Conservation (phyloP, 2,888 invertebrate species). For the Leptinotarsa peninsularis region DNA sequence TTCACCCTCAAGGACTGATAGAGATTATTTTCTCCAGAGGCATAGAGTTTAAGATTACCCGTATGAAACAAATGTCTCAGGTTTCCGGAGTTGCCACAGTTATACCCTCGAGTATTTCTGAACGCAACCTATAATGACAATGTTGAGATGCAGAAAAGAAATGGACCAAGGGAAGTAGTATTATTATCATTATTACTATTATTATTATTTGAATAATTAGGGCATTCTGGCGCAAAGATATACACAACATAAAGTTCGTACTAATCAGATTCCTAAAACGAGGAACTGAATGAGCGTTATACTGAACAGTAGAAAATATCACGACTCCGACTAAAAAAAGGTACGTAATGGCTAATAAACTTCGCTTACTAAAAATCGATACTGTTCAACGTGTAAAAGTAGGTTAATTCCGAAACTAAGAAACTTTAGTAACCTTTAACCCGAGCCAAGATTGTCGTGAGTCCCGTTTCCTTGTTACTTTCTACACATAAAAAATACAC, state of each 20-base stretch:
- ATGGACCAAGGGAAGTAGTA: too few species aligned
- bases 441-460: constrained; percentile 32
- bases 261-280: background rate
- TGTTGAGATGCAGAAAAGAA: too few species aligned
- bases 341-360: constrained; percentile 32
- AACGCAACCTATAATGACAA: too few species aligned
- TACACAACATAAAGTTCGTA: background rate
- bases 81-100: too few species aligned
- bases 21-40: too few species aligned
- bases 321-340: constrained; percentile 27
- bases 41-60: too few species aligned
- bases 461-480: constrained; percentile 34
- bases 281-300: constrained; percentile 8
- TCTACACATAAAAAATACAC: constrained; percentile 36
- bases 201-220: too few species aligned
- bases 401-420: constrained; percentile 43
- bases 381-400: constrained; percentile 37
- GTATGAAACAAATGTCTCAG: too few species aligned
- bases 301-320: constrained; percentile 31
- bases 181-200: too few species aligned
- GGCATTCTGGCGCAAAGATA: background rate
- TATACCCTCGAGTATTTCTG: too few species aligned
- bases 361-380: constrained; percentile 35
- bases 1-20: too few species aligned
- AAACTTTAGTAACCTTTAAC: constrained; percentile 39